Evolutionary conservation across 1,140 invertebrate species (phyloP).

Genomic region (Yoshiicerus persimilis): DNA sequence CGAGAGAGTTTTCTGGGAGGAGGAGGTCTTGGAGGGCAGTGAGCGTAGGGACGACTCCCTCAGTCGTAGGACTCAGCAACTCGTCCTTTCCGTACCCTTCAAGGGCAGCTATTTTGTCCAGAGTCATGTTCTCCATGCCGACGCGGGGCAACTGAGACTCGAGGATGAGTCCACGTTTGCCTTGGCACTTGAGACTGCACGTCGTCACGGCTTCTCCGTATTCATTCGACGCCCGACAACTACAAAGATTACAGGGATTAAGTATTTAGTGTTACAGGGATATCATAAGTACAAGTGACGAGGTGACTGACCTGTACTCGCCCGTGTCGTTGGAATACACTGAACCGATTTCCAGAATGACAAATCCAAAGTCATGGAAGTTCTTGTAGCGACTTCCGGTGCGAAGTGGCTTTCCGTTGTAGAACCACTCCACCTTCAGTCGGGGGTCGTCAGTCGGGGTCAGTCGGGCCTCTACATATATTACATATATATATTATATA

Average conservation of each 20-base stretch:
- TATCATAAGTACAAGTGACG: background rate
- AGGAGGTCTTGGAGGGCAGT: slow-evolving; percentile 81
- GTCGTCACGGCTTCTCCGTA: slow-evolving; percentile 90
- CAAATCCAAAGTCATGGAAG: slow-evolving; percentile 94
- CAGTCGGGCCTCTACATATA: slow-evolving; percentile 88
- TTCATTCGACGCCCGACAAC: slow-evolving; percentile 74
- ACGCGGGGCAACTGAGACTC: slow-evolving; percentile 83
- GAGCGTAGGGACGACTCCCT: slow-evolving; percentile 75
- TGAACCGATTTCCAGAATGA: slow-evolving; percentile 88
- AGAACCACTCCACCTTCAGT: slow-evolving; percentile 93
- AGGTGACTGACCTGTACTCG: slow-evolving; percentile 66
- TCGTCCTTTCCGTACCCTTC: slow-evolving; percentile 74
- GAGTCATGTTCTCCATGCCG: slow-evolving; percentile 82
- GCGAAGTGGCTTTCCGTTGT: slow-evolving; percentile 86
- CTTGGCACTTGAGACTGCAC: slow-evolving; percentile 78
- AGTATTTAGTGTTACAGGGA: too few relatives aligned
- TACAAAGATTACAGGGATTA: background rate
- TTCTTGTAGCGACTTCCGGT: slow-evolving; percentile 83
- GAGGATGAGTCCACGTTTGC: slow-evolving; percentile 84
- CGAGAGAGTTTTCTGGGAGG: slow-evolving; percentile 83
- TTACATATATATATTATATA: too few relatives aligned
- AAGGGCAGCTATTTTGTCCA: slow-evolving; percentile 88
- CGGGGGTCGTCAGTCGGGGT: slow-evolving; percentile 92
- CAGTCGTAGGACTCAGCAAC: background rate
- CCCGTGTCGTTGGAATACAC: slow-evolving; percentile 94